Conservation (phyloP, 2,113 vertebrate genomes). For the Piaya cayana region DNA sequence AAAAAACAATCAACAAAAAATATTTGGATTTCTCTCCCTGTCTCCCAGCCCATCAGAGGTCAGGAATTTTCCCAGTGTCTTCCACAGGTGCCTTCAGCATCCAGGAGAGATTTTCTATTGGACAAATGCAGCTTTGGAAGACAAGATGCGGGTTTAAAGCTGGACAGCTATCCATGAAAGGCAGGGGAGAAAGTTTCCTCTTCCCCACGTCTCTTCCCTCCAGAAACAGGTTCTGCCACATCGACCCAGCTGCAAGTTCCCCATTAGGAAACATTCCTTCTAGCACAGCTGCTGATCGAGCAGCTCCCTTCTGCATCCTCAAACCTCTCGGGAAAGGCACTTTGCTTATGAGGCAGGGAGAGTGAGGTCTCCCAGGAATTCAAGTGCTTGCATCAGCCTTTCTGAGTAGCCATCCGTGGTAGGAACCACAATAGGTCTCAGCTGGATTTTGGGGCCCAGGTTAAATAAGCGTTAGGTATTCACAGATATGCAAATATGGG, state of each 20-base stretch:
- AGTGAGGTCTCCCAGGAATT: not conserved
- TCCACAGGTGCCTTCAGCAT: not conserved
- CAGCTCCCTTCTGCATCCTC: constrained; percentile 55
- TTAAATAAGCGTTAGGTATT: constrained; percentile 41
- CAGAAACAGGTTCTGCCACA: not conserved
- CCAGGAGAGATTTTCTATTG: not conserved
- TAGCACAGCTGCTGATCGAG: constrained; percentile 47
- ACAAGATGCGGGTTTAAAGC: not conserved
- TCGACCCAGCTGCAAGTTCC: not conserved
- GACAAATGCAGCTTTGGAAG: not conserved
- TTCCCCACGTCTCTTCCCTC: not conserved
- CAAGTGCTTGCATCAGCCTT: constrained; percentile 9
- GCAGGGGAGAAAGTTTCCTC: not conserved
- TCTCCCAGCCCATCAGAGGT: not conserved
- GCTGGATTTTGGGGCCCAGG: not conserved
- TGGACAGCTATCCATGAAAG: not conserved
- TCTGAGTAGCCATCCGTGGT: constrained; percentile 44
- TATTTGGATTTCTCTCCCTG: not conserved
- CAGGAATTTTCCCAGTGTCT: not conserved
- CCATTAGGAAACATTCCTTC: not conserved
- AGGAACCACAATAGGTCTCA: constrained; percentile 1
- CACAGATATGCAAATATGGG: not conserved
- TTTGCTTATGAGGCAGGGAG: constrained; percentile 49
- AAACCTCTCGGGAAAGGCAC: constrained; percentile 3
- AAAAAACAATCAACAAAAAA: not conserved